Conservation (phyloP, 1,140 invertebrate species). For the Drosophila truncata region DNA sequence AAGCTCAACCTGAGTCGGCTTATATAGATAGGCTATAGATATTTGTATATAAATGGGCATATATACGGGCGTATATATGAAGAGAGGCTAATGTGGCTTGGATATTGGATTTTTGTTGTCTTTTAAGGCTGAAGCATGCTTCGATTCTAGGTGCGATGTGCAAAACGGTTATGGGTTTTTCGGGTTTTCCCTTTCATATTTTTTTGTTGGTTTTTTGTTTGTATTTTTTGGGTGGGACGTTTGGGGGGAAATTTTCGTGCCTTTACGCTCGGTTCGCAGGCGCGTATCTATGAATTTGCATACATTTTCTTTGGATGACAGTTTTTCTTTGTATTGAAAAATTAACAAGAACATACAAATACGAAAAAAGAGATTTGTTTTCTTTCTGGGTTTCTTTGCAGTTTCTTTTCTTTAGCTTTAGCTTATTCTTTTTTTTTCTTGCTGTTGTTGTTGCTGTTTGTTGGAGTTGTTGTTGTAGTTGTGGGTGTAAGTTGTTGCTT, state of each 20-base stretch:
- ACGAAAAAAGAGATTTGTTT: conserved; percentile 85
- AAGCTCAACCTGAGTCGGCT: conserved; percentile 75
- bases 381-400: conserved; percentile 45
- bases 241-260: conserved; percentile 71
- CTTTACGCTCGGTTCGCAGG: conserved; percentile 53
- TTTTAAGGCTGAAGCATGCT: conserved; percentile 67
- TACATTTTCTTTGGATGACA: conserved; percentile 85
- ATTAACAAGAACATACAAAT: conserved; percentile 85
- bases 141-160: conserved; percentile 66
- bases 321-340: conserved; percentile 81
- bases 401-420: conserved; percentile 38
- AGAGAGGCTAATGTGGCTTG: conserved; percentile 51
- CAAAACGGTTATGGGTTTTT: conserved; percentile 36
- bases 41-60: conserved; percentile 19
- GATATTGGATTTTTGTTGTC: conserved; percentile 50
- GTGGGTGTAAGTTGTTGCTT: conserved; percentile 64
- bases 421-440: conserved; percentile 31
- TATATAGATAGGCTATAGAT: conserved; percentile 15
- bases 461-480: conserved; percentile 60
- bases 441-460: conserved; percentile 56
- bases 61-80: conserved; percentile 40
- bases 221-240: conserved; percentile 27
- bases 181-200: conserved; percentile 8
- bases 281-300: conserved; percentile 83
- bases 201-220: conserved; percentile 2